Conservation (phyloP, 2,797 vertebrate species). For the Cercopithecus neglectus region DNA sequence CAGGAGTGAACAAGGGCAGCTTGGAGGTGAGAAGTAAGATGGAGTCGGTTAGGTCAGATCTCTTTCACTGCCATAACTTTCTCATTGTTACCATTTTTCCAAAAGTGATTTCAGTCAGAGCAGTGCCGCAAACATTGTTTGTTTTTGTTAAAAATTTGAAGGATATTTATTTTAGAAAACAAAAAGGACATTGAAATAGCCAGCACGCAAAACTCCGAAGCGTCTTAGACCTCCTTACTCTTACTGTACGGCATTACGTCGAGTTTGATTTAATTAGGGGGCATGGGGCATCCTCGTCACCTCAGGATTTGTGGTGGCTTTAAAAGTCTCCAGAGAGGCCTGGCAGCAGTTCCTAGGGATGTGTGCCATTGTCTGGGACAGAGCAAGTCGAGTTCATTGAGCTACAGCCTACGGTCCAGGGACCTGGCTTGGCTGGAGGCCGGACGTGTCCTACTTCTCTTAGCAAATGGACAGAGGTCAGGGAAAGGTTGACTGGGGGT, state of each 20-base stretch:
- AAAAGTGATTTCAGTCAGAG: neutral
- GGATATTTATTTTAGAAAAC: neutral
- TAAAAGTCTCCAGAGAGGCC: fast-evolving
- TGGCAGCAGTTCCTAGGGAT: fast-evolving
- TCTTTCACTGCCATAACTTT: neutral
- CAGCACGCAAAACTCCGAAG: too few relatives aligned
- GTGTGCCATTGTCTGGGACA: fast-evolving
- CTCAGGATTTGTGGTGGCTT: neutral
- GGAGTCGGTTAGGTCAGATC: neutral
- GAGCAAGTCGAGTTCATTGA: neutral
- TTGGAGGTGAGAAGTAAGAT: neutral
- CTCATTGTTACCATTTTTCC: neutral
- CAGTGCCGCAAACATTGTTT: fast-evolving
- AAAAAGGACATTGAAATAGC: neutral
- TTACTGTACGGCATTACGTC: neutral
- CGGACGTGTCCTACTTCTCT: fast-evolving
- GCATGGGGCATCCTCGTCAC: fast-evolving
- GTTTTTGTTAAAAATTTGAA: neutral
- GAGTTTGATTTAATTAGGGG: neutral
- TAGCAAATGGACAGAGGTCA: neutral
- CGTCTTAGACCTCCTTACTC: neutral
- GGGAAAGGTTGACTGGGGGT: neutral
- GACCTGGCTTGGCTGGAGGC: neutral
- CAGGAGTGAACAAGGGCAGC: neutral
- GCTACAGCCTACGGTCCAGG: fast-evolving